phyloP scores from a whole-genome alignment of 1,140 invertebrate species.

The Euura lappo region DNA sequence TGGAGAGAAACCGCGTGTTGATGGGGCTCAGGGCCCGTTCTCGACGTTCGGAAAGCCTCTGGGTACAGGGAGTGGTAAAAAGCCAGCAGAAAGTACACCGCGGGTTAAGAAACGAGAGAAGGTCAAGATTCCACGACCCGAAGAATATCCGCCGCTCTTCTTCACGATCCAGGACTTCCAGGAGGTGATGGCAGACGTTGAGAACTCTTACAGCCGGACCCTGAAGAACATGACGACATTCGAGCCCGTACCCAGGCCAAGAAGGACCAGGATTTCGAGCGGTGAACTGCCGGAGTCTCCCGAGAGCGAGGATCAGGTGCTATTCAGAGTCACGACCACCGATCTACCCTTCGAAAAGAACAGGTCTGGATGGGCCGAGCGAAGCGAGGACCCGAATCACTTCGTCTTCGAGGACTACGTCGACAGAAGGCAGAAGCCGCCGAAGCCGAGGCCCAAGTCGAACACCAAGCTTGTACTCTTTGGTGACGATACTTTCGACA shows the following conservation, averaged over 20 bases:
- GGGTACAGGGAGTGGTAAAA: background rate
- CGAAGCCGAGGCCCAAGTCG: constrained; percentile 10
- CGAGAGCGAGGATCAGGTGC: constrained; percentile 33
- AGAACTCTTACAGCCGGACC: constrained; percentile 12
- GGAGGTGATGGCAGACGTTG: constrained; percentile 40
- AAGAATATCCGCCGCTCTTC: constrained; percentile 41
- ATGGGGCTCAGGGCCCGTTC: constrained; percentile 5
- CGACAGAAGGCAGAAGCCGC: constrained; percentile 23
- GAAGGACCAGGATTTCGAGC: constrained; percentile 9
- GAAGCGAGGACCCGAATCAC: constrained; percentile 25
- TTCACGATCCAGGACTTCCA: constrained; percentile 53
- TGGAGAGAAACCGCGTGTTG: background rate
- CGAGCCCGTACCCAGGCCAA: background rate
- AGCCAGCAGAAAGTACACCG: background rate
- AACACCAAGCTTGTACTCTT: constrained; percentile 19
- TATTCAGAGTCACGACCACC: constrained; percentile 53
- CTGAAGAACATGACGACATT: constrained; percentile 1
- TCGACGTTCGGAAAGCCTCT: constrained; percentile 10
- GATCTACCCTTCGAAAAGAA: constrained; percentile 50
- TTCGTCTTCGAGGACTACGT: constrained; percentile 50
- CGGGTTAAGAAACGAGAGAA: background rate
- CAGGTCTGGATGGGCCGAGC: constrained; percentile 29
- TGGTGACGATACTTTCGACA: constrained; percentile 20
- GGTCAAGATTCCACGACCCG: constrained; percentile 17
- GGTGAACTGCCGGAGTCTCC: constrained; percentile 19